Evolutionary conservation across 2,113 vertebrate genomes (phyloP), one percentile per base, ranked within the genome.

Genomic region (Trematomus loennbergii): DNA sequence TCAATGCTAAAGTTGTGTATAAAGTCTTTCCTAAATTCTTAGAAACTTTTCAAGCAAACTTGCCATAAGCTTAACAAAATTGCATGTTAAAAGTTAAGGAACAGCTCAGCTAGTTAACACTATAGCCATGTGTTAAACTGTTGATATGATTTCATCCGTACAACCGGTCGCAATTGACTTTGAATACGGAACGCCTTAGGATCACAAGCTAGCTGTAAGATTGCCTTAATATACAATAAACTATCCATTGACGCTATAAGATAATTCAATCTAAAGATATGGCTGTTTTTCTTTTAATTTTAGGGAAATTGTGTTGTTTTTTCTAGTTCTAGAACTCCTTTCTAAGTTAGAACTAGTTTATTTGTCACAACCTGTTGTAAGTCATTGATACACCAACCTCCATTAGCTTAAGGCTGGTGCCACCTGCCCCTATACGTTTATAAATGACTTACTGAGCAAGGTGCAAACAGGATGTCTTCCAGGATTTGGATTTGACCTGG

Each of bases 401-500:
- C 25, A 60, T 25, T 3, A 49, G 12, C 12, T 48, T 48, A 48
- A 40, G 36, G 36, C 36, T 29, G 29, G 29, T 29, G 29, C 29
- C 29, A 29, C 7, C 4, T 8, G 4, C 43, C 36, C 55, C 46
- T 18, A 17, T 16, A 68, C 3, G n/a, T n/a, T 18, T 25, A 52
- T 7, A 33, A 52, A 29, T 45, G 18, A 17, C 20, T 8, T 57
- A 9, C 3, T 67, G 9, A 76, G 18, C 5, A 0, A 60, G 12
- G 11, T 60, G 12, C n/a, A 8, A 50, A n/a, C 6, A 52, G 20
- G 36, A 52, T 52, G 49, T 52, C 16, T 52, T 52, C 49, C 49
- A 52, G 49, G 49, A 20, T 40, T 11, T 72, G 46, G 46, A 52
- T 65, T 64, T 65, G 20, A 76, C 66, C 72, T 60, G 67, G 33